Evolutionary conservation across 2,888 invertebrate species (phyloP), one percentile per base, ranked within the genome.

Genomic region (Belgica antarctica): DNA sequence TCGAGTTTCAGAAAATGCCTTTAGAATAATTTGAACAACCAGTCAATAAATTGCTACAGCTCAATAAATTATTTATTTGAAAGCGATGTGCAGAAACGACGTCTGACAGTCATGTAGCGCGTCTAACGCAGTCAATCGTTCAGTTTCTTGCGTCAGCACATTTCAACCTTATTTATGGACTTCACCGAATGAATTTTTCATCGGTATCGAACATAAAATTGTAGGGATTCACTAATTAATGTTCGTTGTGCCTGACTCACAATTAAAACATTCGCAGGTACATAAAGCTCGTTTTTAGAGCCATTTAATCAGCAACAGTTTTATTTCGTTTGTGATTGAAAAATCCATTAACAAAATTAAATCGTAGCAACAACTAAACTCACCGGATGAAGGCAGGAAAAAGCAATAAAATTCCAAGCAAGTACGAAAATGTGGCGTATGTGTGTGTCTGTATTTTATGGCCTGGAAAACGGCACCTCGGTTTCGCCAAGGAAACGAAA

Each of bases 341-440:
- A 7, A 31, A 31, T 62, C 31, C 62, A 62, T 62, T 62, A 62
- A 34, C 10, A 31, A 34, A 62, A 62, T 62, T 62, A 62, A 62
- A 62, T 62, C 22, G 17, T 34, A 62, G 24, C 31, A 34, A 59
- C 25, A 19, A 24, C 25, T 27, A 24, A n/a, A 8, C 25, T 17
- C 24, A 52, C 24, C 24, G 52, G 27, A 27, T n/a, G n/a, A n/a
- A n/a, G n/a, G 27, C 59, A 19, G 27, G 25, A 24, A 59, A 12
- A 27, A 19, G 25, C 59, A 59, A 59, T 27, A 27, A 59, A 59
- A 27, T n/a, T 59, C 15, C 27, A 59, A 59, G n/a, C 27, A 25
- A 59, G 59, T 59, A 8, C 25, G 59, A 15, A 24, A 59, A 46
- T 7, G 19, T 7, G 41, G 41, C 15, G 41, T 41, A 22, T n/a